A percentile compares a stretch with the other conserved stretches of the same genome.
phyloP scores from a whole-genome alignment of 2,113 vertebrate species.

The Synodontis membranacea region DNA sequence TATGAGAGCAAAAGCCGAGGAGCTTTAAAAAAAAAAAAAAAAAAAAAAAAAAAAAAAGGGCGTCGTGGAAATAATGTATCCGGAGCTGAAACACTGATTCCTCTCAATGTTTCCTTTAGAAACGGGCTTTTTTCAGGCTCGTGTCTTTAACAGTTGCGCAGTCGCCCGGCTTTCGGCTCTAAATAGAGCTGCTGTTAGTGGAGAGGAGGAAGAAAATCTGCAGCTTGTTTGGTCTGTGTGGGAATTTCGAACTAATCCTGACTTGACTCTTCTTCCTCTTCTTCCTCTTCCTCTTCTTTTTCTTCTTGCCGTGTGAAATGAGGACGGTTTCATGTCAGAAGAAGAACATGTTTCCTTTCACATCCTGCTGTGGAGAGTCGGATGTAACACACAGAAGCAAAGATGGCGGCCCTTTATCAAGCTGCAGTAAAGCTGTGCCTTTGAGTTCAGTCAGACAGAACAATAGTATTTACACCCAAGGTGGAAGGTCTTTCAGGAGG shows the following conservation, averaged over 20 bases:
- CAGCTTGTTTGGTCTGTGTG: background rate
- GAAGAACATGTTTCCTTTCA: background rate
- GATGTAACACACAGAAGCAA: slow-evolving; percentile 1
- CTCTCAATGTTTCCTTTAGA: background rate
- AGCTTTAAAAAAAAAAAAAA: background rate
- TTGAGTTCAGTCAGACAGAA: background rate
- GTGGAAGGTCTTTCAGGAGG: background rate
- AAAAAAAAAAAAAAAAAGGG: no score
- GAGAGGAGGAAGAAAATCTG: background rate
- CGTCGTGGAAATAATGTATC: background rate
- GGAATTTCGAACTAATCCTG: background rate
- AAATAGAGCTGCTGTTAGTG: background rate
- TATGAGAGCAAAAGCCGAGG: background rate
- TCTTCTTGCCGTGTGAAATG: background rate
- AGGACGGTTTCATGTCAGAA: background rate
- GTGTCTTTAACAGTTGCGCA: slow-evolving; percentile 12
- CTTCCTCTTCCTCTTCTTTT: no score
- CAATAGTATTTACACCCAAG: background rate
- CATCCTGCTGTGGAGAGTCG: background rate
- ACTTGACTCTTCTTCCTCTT: no score
- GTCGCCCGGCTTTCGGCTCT: background rate
- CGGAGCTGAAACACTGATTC: background rate
- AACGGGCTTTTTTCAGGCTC: background rate
- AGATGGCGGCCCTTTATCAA: slow-evolving; percentile 27
- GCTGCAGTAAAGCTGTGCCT: slow-evolving; percentile 3